phyloP scores from a whole-genome alignment of 2,888 invertebrate species.

The Brenthis daphne region DNA sequence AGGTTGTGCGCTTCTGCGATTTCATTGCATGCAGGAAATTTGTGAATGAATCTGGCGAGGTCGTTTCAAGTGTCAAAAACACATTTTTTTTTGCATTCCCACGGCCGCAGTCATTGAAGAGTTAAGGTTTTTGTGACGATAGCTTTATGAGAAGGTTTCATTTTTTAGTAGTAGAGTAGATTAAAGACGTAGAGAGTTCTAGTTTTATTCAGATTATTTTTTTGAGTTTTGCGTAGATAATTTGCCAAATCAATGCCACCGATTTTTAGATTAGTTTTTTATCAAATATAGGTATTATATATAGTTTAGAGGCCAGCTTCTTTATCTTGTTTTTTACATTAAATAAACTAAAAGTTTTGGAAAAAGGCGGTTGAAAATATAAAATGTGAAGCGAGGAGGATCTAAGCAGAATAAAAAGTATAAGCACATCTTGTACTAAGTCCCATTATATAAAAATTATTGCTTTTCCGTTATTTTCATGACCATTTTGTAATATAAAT shows the following conservation, averaged over 20 bases:
- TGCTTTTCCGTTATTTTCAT: not conserved
- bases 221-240: not conserved
- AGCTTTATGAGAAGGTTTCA: conserved; percentile 7
- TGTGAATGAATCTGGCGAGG: conserved; percentile 68
- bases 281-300: too few species aligned
- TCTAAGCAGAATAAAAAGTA: too few species aligned
- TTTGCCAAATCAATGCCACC: not conserved
- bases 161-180: not conserved
- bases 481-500: not conserved
- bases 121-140: conserved; percentile 14
- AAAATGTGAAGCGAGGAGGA: too few species aligned
- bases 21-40: conserved; percentile 80
- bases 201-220: not conserved
- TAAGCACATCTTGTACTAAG: too few species aligned
- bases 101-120: conserved; percentile 18
- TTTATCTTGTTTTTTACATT: too few species aligned
- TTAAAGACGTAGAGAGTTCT: not conserved
- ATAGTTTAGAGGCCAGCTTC: too few species aligned
- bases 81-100: not conserved
- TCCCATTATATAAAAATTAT: not conserved
- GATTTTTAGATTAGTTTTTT: not conserved
- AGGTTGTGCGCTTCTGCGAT: conserved; percentile 74
- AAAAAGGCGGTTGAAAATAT: too few species aligned
- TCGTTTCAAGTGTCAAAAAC: conserved; percentile 36
- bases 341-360: too few species aligned